These are phyloP conservation scores for Cepaea nemoralis DNA, from an alignment of 1,140 invertebrate species.

Conservation along the genomic window DNA sequence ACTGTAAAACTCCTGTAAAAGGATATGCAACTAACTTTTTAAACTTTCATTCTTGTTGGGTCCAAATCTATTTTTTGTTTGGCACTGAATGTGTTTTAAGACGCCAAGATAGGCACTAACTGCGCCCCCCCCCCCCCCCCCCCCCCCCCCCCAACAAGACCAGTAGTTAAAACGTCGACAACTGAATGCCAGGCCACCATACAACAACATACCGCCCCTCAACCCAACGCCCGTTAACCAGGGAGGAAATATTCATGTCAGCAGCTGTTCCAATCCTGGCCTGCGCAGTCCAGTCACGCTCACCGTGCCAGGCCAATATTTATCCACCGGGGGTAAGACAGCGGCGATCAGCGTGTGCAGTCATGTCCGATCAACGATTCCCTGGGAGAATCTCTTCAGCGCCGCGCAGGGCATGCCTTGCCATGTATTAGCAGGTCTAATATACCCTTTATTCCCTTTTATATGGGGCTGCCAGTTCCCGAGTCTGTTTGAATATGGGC, in stretches of 20 bases:
- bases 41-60: no score
- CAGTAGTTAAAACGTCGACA: no score
- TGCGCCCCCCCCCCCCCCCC: no score
- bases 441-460: background rate
- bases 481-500: background rate
- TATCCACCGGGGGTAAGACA: background rate
- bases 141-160: no score
- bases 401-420: constrained; percentile 3
- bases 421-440: constrained; percentile 30
- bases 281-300: constrained; percentile 21
- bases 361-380: constrained; percentile 8
- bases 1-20: no score
- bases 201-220: constrained; percentile 26
- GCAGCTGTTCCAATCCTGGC: constrained; percentile 17
- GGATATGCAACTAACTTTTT: no score
- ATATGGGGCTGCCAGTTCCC: background rate
- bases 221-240: constrained; percentile 25
- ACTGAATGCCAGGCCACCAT: background rate
- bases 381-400: background rate
- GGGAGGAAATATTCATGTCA: constrained; percentile 35
- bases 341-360: background rate
- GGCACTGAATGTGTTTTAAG: no score
- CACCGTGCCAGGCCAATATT: constrained; percentile 23
- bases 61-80: no score
- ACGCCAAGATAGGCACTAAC: no score